Evolutionary conservation across 2,113 vertebrate genomes (phyloP), one percentile per base, ranked within the genome.

Genomic region (Crypturellus undulatus): DNA sequence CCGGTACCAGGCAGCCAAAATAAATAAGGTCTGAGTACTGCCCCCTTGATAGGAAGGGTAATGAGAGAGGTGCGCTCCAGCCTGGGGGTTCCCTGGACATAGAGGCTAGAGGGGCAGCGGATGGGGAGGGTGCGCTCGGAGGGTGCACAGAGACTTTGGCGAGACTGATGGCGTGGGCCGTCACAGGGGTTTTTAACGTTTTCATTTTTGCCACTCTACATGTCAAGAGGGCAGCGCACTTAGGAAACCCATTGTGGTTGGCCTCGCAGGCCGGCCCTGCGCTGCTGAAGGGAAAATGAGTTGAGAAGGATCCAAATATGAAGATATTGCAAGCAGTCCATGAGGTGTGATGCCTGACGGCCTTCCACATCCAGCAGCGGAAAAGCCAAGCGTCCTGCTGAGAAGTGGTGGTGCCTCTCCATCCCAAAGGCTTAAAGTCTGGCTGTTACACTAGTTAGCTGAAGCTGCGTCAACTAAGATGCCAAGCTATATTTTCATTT

Each of bases 71-170:
- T 92, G 86, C 90, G 95, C 93, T 96, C 90, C 88, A 75, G 34
- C 88, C 77, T 87, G 94, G 96, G 86, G 92, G 95, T 93, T 95
- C 92, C 86, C 93, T 83, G 78, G 77, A 88, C 94, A 95, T 96
- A 96, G 93, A 90, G 86, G 67, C 47, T 84, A 70, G 83, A 90
- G 81, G 88, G 79, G 73, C 64, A 89, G 88, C 83, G 89, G 92
- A 95, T 90, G 88, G 93, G 90, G 92, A 86, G 69, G 88, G 81
- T 84, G 75, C 64, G 80, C 90, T 81, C 52, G 80, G 86, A 70
- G 95, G 94, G 95, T 96, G 94, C 90, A 83, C 69, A 84, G 95
- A 89, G 83, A 90, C 72, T 20, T 18, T 90, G 67, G 82, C 86
- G 83, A 86, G 93, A 84, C 79, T 92, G 87, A 86, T 92, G 75